These are phyloP conservation scores for Phainopepla nitens DNA, from an alignment of 2,113 vertebrate genomes.

Conservation along the genomic window DNA sequence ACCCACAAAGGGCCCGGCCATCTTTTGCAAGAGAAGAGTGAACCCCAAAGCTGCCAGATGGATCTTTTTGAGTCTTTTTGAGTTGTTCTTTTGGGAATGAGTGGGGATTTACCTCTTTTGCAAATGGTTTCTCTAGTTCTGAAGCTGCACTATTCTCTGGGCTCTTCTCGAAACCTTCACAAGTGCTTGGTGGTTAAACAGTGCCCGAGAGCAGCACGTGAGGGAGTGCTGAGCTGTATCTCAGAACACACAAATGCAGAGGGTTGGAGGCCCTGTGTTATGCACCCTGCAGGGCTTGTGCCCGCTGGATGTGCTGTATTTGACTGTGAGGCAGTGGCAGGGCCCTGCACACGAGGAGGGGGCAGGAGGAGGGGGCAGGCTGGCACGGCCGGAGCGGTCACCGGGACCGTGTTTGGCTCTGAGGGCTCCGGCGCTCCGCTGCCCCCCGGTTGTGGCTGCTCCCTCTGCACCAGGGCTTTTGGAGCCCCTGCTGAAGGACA, in stretches of 20 bases:
- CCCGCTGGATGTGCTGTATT: background rate
- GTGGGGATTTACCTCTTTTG: background rate
- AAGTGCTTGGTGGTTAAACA: background rate
- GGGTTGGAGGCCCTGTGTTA: fast-evolving
- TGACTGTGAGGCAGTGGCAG: background rate
- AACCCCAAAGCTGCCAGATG: background rate
- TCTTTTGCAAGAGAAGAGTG: background rate
- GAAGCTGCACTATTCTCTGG: background rate
- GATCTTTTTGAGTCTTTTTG: background rate
- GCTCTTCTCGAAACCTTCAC: background rate
- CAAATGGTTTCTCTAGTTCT: background rate
- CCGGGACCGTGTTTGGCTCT: background rate
- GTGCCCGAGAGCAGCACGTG: background rate
- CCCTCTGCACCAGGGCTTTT: background rate
- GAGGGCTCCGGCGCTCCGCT: background rate
- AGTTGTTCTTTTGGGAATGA: background rate
- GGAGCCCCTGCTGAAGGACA: background rate
- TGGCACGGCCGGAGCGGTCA: too few species aligned
- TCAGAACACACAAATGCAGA: background rate
- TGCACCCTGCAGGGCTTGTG: background rate
- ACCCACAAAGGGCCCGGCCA: background rate
- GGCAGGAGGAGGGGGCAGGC: too few species aligned
- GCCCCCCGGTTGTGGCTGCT: background rate
- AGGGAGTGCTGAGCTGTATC: background rate
- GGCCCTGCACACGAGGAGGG: background rate